A percentile compares a stretch with the other conserved stretches of the same genome.
phyloP scores from a whole-genome alignment of 2,113 vertebrate genomes.

The Platichthys stellatus region DNA sequence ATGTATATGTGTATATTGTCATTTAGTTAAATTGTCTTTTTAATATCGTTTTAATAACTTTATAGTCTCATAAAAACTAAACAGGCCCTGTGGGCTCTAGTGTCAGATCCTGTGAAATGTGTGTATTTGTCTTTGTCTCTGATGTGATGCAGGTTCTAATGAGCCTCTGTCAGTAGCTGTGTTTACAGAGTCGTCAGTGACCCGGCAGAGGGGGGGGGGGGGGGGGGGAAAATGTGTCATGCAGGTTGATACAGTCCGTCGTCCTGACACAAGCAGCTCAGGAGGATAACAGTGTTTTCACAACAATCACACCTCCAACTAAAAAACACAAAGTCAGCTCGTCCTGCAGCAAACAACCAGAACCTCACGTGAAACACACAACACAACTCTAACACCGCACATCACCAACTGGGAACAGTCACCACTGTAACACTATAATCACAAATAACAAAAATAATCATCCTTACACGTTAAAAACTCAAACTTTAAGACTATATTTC shows the following conservation, averaged over 20 bases:
- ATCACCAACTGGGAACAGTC: background rate
- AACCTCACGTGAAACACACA: background rate
- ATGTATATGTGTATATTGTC: too few relatives aligned
- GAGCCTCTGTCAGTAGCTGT: background rate
- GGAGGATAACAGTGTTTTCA: constrained; percentile 68
- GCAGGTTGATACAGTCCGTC: constrained; percentile 53
- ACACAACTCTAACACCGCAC: background rate
- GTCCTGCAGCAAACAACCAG: constrained; percentile 23
- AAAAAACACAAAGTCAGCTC: constrained; percentile 65
- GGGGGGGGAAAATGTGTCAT: constrained; percentile 7
- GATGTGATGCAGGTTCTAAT: background rate
- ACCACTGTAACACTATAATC: too few relatives aligned
- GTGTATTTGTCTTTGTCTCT: too few relatives aligned
- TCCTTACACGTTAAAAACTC: too few relatives aligned
- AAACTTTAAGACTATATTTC: too few relatives aligned
- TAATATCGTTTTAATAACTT: too few relatives aligned
- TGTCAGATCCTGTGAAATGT: too few relatives aligned
- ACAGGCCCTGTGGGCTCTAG: too few relatives aligned
- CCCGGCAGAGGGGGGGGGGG: background rate
- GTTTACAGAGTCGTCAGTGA: background rate
- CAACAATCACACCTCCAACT: constrained; percentile 68
- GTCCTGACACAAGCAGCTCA: constrained; percentile 22
- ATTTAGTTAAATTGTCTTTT: too few relatives aligned
- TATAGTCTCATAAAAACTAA: too few relatives aligned
- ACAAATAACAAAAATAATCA: too few relatives aligned